phyloP scores from a whole-genome alignment of 2,797 vertebrate genomes.

The Falco concolor region DNA sequence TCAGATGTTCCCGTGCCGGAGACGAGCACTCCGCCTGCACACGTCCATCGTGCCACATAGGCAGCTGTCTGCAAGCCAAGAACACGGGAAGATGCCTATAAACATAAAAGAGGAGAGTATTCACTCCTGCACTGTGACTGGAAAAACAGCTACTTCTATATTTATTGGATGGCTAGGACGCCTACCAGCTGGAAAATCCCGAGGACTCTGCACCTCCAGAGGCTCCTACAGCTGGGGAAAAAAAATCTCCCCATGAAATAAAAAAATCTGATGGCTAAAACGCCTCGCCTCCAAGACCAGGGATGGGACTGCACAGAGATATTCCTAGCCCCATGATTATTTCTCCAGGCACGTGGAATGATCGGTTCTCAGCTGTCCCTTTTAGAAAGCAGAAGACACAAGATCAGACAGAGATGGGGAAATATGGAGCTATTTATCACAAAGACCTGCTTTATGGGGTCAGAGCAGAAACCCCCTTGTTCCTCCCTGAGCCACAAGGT shows the following conservation, averaged over 20 bases:
- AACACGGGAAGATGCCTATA: not conserved
- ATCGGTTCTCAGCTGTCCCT: not conserved
- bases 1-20: not conserved
- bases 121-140: not conserved
- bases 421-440: not conserved
- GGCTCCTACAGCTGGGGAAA: not conserved
- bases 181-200: constrained; percentile 12
- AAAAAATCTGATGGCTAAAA: not conserved
- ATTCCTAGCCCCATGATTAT: not conserved
- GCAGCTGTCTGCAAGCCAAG: constrained; percentile 33
- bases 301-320: not conserved
- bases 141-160: constrained; percentile 25
- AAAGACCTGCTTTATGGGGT: not conserved
- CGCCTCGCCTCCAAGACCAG: not conserved
- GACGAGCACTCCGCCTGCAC: not conserved
- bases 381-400: not conserved
- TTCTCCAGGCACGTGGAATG: constrained; percentile 4
- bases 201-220: not conserved
- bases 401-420: not conserved
- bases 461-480: rapidly evolving
- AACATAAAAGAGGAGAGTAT: not conserved
- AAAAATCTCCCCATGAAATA: not conserved
- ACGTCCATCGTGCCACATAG: constrained; percentile 18
- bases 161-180: not conserved
- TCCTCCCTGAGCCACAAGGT: not conserved